phyloP scores from a whole-genome alignment of 2,797 vertebrate genomes.

The Pelodytes ibericus region DNA sequence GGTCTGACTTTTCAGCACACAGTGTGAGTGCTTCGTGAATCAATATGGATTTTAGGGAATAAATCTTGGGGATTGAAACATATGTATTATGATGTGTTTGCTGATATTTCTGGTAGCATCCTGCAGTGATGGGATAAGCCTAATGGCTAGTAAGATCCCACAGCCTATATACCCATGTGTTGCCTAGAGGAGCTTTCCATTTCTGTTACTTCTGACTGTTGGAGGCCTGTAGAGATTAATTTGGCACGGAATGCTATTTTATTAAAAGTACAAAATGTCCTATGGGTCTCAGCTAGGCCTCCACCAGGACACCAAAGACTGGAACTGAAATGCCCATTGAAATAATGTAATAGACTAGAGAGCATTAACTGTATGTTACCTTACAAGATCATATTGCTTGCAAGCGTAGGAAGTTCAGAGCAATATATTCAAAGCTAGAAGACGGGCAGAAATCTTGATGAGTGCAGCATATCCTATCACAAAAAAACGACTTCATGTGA shows the following conservation, averaged over 20 bases:
- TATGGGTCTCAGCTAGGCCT: too few relatives aligned
- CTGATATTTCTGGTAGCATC: background rate
- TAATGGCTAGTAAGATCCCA: background rate
- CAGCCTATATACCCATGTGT: background rate
- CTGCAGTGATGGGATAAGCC: background rate
- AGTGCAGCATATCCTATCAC: too few relatives aligned
- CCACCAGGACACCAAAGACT: too few relatives aligned
- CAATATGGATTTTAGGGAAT: slow-evolving; percentile 20
- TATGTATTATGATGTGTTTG: slow-evolving; percentile 16
- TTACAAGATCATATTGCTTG: too few relatives aligned
- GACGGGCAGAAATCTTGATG: too few relatives aligned
- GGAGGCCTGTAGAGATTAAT: background rate
- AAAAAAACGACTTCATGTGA: too few relatives aligned
- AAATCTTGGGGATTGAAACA: slow-evolving; percentile 17
- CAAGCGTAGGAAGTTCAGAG: too few relatives aligned
- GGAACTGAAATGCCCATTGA: too few relatives aligned
- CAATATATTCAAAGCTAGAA: too few relatives aligned
- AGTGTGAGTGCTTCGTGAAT: slow-evolving; percentile 21
- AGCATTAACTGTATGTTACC: too few relatives aligned
- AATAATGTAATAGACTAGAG: background rate
- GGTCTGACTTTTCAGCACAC: slow-evolving; percentile 22
- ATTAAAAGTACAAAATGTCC: too few relatives aligned
- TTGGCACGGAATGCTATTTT: background rate
- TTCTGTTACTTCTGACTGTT: background rate
- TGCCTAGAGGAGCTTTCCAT: background rate